phyloP scores from a whole-genome alignment of 2,888 invertebrate species.

The Idaea dimidiata region DNA sequence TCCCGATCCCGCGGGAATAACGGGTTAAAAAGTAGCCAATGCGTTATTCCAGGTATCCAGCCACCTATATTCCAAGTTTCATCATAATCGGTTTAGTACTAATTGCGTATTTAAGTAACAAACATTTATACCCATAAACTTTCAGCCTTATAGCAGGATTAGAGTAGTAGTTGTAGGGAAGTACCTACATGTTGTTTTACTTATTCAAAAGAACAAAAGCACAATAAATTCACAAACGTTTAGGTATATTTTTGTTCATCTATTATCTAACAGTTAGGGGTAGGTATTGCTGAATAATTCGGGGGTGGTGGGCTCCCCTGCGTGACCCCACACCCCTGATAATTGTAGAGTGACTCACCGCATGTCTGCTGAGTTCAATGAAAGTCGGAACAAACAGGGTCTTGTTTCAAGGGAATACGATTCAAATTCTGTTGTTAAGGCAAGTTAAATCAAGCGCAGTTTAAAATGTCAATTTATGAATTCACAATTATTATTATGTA shows the following conservation, averaged over 20 bases:
- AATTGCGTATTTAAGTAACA: no score
- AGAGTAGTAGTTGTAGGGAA: no score
- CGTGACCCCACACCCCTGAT: constrained; percentile 50
- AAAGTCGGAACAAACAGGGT: neutral
- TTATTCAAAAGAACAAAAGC: neutral
- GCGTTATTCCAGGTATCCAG: no score
- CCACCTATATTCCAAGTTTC: no score
- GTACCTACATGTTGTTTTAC: neutral
- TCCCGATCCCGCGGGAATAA: no score
- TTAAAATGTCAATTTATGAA: neutral
- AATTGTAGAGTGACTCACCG: constrained; percentile 57
- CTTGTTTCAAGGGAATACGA: neutral
- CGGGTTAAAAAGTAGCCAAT: no score
- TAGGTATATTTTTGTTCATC: constrained; percentile 50
- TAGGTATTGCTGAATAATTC: constrained; percentile 63
- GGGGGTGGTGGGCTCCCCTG: constrained; percentile 45
- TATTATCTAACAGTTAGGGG: constrained; percentile 51
- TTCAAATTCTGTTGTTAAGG: neutral
- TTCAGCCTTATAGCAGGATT: no score
- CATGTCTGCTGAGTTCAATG: constrained; percentile 12
- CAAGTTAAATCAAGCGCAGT: neutral
- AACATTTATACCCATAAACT: no score
- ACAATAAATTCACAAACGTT: neutral
- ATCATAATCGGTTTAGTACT: no score
- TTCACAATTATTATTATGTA: neutral